Conservation (phyloP, 2,113 vertebrate genomes). For the Otis tarda region DNA sequence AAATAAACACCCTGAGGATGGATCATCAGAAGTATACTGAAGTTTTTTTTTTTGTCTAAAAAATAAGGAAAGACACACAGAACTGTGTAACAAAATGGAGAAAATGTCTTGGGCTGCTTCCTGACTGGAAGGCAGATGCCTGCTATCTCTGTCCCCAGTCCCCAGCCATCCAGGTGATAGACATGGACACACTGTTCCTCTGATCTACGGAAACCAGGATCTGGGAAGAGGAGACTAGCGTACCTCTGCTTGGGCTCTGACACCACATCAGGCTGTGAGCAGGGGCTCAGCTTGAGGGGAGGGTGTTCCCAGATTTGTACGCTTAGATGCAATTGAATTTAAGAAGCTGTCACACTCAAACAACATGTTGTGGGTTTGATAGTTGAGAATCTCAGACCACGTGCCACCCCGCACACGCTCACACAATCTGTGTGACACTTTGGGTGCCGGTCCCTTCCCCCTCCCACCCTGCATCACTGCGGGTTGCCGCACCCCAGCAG, state of each 20-base stretch:
- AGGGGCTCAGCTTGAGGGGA: not conserved
- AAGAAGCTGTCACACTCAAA: not conserved
- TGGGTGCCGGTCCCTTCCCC: not conserved
- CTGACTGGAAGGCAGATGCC: not conserved
- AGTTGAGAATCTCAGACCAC: not conserved
- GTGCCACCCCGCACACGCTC: not conserved
- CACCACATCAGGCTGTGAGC: not conserved
- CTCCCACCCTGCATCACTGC: not conserved
- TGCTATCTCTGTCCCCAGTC: not conserved
- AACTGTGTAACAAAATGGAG: not conserved
- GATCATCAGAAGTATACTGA: not conserved
- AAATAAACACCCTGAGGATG: not conserved
- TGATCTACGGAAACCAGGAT: not conserved
- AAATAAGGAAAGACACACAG: not conserved
- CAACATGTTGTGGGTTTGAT: rapidly evolving
- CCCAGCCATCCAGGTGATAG: not conserved
- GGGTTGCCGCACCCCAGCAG: not conserved
- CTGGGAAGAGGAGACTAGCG: not conserved
- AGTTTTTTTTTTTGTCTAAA: not conserved
- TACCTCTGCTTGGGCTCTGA: not conserved
- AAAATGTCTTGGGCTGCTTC: not conserved
- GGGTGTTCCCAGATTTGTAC: not conserved
- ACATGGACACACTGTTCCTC: not conserved
- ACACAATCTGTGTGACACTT: not conserved
- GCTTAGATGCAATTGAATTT: not conserved